These are phyloP conservation scores for Pavo muticus DNA, from an alignment of 2,113 vertebrate genomes.

Conservation along the genomic window DNA sequence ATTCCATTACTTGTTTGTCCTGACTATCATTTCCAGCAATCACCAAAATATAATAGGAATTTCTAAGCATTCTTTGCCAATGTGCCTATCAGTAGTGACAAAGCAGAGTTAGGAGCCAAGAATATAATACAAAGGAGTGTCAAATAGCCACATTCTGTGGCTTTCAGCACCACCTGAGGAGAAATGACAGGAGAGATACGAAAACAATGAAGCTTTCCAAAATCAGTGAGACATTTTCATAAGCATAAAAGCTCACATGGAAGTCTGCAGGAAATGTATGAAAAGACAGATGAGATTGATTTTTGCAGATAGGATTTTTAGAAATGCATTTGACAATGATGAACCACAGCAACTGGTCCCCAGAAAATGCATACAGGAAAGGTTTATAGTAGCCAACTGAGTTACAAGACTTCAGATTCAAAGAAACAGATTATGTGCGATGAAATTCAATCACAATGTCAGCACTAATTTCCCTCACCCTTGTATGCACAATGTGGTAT, in stretches of 20 bases:
- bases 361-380: not conserved
- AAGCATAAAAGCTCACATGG: not conserved
- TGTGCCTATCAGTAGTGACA: not conserved
- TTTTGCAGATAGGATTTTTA: not conserved
- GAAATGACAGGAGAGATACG: not conserved
- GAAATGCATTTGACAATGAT: not conserved
- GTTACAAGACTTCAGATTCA: not conserved
- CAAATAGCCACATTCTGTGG: not conserved
- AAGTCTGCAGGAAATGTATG: not conserved
- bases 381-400: not conserved
- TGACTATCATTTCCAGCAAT: not conserved
- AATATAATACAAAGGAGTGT: not conserved
- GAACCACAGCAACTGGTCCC: not conserved
- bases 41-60: not conserved
- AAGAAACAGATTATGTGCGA: not conserved
- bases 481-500: not conserved
- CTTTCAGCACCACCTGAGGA: not conserved
- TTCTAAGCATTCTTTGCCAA: not conserved
- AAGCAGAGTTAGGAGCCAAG: not conserved
- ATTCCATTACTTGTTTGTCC: not conserved
- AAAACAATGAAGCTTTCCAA: not conserved
- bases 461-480: not conserved
- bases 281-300: not conserved
- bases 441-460: not conserved
- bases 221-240: not conserved